Percentiles rank a stretch among this genome's conserved stretches.
These are phyloP conservation scores for Perithous albicinctus DNA, from an alignment of 2,888 invertebrate genomes.

Conservation along the genomic window DNA sequence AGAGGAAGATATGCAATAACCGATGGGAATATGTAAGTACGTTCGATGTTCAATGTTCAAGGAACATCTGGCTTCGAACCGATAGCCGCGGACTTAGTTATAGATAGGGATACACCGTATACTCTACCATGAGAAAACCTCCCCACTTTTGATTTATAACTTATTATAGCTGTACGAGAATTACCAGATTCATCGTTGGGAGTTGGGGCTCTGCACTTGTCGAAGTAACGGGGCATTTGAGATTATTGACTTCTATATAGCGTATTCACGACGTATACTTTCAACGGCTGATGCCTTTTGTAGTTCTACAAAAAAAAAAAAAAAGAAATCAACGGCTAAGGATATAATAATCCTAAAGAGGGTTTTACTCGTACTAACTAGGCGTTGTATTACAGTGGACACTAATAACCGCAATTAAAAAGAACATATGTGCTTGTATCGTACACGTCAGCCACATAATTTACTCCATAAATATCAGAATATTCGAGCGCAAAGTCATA, in stretches of 20 bases:
- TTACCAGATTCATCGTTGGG: conserved; percentile 71
- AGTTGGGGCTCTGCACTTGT: conserved; percentile 56
- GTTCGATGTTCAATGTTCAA: conserved; percentile 37
- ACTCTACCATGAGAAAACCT: conserved; percentile 70
- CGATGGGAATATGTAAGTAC: conserved; percentile 58
- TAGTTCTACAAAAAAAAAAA: too few relatives aligned
- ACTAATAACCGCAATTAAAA: not conserved
- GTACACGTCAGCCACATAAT: not conserved
- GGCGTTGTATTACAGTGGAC: not conserved
- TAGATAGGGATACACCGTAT: conserved; percentile 57
- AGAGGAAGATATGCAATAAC: conserved; percentile 62
- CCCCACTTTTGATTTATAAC: conserved; percentile 72
- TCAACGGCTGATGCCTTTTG: not conserved
- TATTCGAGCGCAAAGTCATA: not conserved
- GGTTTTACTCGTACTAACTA: not conserved
- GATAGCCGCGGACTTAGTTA: conserved; percentile 49
- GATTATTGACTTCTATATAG: conserved; percentile 46
- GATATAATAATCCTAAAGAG: conserved; percentile 13
- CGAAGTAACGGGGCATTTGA: conserved; percentile 61
- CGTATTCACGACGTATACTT: conserved; percentile 1
- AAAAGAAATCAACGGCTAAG: too few relatives aligned
- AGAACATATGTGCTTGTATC: not conserved
- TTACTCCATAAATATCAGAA: not conserved
- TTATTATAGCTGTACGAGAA: conserved; percentile 73
- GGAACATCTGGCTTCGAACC: conserved; percentile 57